phyloP scores from a whole-genome alignment of 2,797 vertebrate species.

The Echeneis naucrates region DNA sequence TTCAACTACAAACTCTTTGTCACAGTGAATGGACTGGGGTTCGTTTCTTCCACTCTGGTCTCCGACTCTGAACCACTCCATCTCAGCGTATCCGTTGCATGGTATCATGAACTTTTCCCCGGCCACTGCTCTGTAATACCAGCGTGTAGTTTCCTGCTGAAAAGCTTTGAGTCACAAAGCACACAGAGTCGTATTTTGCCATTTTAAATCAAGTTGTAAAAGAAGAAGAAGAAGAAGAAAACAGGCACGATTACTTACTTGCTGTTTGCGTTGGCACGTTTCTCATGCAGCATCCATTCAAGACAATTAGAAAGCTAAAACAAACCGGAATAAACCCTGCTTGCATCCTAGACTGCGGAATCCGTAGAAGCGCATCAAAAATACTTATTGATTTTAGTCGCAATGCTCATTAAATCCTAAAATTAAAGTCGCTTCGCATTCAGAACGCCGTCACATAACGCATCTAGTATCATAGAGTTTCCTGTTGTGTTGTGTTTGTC shows the following conservation, averaged over 20 bases:
- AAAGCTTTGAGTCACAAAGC: constrained; percentile 9
- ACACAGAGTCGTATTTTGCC: constrained; percentile 11
- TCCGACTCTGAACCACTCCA: constrained; percentile 30
- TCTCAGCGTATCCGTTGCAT: constrained; percentile 5
- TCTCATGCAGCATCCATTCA: constrained; percentile 46
- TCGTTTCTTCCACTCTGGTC: background rate
- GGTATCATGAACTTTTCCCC: constrained; percentile 72
- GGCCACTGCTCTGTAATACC: constrained; percentile 64
- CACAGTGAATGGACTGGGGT: constrained; percentile 8
- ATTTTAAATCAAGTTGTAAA: background rate
- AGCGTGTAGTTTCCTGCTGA: constrained; percentile 3
- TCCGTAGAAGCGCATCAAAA: background rate
- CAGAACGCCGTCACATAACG: constrained; percentile 11
- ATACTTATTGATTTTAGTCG: background rate
- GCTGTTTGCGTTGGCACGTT: too few species aligned
- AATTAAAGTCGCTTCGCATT: too few species aligned
- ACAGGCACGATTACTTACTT: too few species aligned
- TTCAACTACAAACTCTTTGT: constrained; percentile 27
- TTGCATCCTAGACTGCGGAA: constrained; percentile 35
- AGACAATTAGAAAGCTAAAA: constrained; percentile 27
- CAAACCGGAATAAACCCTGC: constrained; percentile 22
- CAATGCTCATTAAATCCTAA: background rate
- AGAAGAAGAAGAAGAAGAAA: too few species aligned
- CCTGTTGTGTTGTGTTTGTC: constrained; percentile 42
- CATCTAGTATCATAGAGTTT: constrained; percentile 25